A percentile compares a stretch with the other conserved stretches of the same genome.
Evolutionary conservation across 2,888 invertebrate species (phyloP).

Genomic region (Agrotis exclamationis): DNA sequence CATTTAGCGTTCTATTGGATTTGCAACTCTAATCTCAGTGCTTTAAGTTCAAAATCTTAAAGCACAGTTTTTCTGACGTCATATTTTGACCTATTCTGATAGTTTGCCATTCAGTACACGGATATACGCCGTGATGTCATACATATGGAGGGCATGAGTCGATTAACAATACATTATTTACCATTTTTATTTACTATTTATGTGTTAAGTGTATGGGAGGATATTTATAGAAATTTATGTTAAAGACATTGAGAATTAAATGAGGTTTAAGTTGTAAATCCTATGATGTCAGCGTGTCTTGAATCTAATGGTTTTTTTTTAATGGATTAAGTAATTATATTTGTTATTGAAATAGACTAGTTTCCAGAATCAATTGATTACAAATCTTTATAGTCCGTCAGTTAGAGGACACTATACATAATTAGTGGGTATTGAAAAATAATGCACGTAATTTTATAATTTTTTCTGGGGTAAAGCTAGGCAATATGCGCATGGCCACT

Average conservation of each 20-base stretch:
- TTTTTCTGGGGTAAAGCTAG: no score
- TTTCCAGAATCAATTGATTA: no score
- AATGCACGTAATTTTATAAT: no score
- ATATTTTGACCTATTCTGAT: conserved; percentile 54
- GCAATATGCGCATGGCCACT: no score
- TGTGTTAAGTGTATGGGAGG: conserved; percentile 6
- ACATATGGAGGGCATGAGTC: conserved; percentile 31
- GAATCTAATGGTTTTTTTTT: background rate
- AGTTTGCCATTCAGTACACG: conserved; percentile 56
- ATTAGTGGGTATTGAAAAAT: no score
- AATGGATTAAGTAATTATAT: no score
- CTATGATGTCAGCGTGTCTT: conserved; percentile 18
- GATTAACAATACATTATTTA: conserved; percentile 38
- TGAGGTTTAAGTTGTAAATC: conserved; percentile 25
- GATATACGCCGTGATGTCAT: conserved; percentile 59
- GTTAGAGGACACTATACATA: no score
- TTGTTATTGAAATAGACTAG: no score
- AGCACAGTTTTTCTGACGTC: conserved; percentile 52
- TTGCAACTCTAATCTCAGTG: background rate
- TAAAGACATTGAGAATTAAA: conserved; percentile 31
- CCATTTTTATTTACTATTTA: conserved; percentile 38
- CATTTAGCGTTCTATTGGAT: background rate
- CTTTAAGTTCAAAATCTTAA: background rate
- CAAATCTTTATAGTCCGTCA: no score
- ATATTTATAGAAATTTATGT: conserved; percentile 53